These are phyloP conservation scores for Puntigrus tetrazona DNA, from an alignment of 2,113 vertebrate species.

Conservation along the genomic window DNA sequence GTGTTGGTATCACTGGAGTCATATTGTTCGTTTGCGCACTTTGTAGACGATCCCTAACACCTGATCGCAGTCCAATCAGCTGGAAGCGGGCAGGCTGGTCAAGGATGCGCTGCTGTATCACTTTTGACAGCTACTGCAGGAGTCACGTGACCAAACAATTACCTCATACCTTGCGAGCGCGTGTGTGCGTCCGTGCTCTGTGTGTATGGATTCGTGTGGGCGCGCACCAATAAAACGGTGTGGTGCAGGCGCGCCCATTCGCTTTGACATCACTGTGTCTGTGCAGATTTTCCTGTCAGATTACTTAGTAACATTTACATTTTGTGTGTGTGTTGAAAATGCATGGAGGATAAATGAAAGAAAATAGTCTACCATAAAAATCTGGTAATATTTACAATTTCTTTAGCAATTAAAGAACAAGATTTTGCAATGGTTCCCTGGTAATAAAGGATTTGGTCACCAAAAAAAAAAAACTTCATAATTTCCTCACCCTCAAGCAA, in stretches of 20 bases:
- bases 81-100: constrained; percentile 61
- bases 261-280: constrained; percentile 27
- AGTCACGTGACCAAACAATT: constrained; percentile 81
- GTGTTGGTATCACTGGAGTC: neutral
- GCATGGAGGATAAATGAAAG: neutral
- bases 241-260: constrained; percentile 49
- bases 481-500: too few relatives aligned
- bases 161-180: constrained; percentile 73
- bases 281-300: constrained; percentile 10
- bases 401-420: neutral
- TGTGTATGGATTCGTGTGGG: constrained; percentile 27
- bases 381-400: neutral
- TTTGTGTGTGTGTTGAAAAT: neutral
- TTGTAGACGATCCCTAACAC: constrained; percentile 70
- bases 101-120: constrained; percentile 65
- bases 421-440: neutral
- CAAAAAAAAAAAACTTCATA: too few relatives aligned
- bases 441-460: neutral
- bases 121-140: constrained; percentile 80
- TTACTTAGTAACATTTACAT: neutral
- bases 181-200: constrained; percentile 29
- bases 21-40: constrained; percentile 37
- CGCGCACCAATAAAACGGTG: constrained; percentile 47
- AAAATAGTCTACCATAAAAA: neutral
- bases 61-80: constrained; percentile 69